These are phyloP conservation scores for Ischnura elegans DNA, from an alignment of 2,888 invertebrate species.

Conservation along the genomic window DNA sequence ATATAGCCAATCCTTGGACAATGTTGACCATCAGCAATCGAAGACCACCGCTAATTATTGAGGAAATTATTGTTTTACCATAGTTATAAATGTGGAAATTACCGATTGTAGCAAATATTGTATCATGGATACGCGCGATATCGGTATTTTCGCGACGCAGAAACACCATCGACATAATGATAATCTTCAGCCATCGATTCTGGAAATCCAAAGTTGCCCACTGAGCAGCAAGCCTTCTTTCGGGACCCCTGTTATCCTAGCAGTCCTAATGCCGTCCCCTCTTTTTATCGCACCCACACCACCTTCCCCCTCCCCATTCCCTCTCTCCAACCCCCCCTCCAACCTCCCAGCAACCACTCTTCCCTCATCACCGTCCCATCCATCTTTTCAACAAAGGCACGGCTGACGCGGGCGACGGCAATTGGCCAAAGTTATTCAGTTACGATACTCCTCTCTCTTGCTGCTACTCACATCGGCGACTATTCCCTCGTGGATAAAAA, in stretches of 20 bases:
- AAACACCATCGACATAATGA: too few species aligned
- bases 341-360: not conserved
- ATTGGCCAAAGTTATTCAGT: conserved; percentile 67
- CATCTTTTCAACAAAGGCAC: conserved; percentile 65
- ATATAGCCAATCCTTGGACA: too few species aligned
- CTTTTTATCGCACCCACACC: conserved; percentile 19
- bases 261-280: conserved; percentile 26
- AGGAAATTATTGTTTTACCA: too few species aligned
- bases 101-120: too few species aligned
- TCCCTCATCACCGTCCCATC: conserved; percentile 52
- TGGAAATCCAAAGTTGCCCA: too few species aligned
- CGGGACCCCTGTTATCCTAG: not conserved
- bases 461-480: conserved; percentile 27
- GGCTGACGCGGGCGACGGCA: conserved; percentile 58
- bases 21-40: too few species aligned
- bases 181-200: too few species aligned
- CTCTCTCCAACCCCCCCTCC: not conserved
- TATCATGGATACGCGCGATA: too few species aligned
- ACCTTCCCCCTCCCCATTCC: not conserved
- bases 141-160: too few species aligned
- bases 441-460: conserved; percentile 10
- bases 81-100: too few species aligned
- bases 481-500: conserved; percentile 29
- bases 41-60: too few species aligned
- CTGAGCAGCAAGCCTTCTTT: not conserved